These are phyloP conservation scores for Drosophila longiperda DNA, from an alignment of 2,888 invertebrate species.

Conservation along the genomic window DNA sequence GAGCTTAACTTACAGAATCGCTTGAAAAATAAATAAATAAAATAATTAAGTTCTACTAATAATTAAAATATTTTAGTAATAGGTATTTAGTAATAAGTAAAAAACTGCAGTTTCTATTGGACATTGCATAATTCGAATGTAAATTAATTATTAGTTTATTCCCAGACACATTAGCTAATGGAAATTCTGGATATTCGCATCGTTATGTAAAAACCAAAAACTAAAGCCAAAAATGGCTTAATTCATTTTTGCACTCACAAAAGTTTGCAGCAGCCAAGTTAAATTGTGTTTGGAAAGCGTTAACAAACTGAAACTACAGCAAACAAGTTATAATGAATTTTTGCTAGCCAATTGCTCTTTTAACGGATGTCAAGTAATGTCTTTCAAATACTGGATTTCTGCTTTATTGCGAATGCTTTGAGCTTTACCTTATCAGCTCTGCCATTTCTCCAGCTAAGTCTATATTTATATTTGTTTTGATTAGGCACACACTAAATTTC, in stretches of 20 bases:
- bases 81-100: not conserved
- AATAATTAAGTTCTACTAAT: not conserved
- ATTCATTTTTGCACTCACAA: not conserved
- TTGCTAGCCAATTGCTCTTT: not conserved
- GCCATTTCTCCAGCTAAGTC: not conserved
- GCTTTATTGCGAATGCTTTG: too few relatives aligned
- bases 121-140: not conserved
- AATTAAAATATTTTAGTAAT: not conserved
- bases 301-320: not conserved
- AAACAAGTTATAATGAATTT: not conserved
- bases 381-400: not conserved
- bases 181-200: not conserved
- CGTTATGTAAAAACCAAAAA: not conserved
- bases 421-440: not conserved
- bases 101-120: too few relatives aligned
- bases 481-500: not conserved
- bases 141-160: not conserved
- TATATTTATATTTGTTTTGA: not conserved
- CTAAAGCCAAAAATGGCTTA: not conserved
- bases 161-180: not conserved
- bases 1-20: not conserved
- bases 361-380: not conserved
- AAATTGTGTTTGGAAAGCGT: not conserved
- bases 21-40: not conserved
- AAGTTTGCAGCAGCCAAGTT: slow-evolving; percentile 9